phyloP scores from a whole-genome alignment of 37 sponge, comb jelly and placozoan genomes.

The Hormiphora californensis region DNA sequence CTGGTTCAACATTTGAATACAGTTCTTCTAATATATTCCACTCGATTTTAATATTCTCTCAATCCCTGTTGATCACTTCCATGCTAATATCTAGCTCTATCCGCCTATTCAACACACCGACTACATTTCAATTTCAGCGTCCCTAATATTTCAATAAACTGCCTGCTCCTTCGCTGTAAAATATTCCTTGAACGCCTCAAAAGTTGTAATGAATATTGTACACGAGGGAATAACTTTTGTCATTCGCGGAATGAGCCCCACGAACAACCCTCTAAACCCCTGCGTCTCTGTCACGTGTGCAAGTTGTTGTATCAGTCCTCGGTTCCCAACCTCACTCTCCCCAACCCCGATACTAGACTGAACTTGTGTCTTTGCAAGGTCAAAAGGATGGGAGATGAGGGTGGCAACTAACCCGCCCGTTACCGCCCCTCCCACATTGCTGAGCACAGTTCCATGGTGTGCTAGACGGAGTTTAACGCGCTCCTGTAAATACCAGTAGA shows the following conservation, averaged over 20 bases:
- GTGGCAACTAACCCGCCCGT: neutral
- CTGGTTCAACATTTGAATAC: too few species aligned
- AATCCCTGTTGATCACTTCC: too few species aligned
- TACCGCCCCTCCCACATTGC: neutral
- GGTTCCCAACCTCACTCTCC: neutral
- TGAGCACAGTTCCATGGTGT: neutral
- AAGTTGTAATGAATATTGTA: constrained; percentile 44
- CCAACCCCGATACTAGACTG: constrained; percentile 5
- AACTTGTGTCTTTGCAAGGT: neutral
- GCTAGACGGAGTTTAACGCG: neutral
- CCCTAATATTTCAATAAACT: too few species aligned
- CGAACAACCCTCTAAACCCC: neutral
- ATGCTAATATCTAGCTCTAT: too few species aligned
- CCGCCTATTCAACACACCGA: too few species aligned
- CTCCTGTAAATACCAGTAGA: constrained; percentile 46
- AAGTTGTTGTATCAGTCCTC: neutral
- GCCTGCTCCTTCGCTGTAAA: too few species aligned
- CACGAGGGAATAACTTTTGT: constrained; percentile 19
- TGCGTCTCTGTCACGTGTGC: neutral
- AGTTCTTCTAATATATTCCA: too few species aligned
- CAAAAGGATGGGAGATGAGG: constrained; percentile 24
- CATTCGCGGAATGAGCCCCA: constrained; percentile 6
- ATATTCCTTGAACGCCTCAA: constrained; percentile 42
- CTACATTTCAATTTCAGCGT: too few species aligned
- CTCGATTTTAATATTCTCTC: too few species aligned